Conservation (phyloP, 2,797 vertebrate genomes). For the Mionectes olivaceus region DNA sequence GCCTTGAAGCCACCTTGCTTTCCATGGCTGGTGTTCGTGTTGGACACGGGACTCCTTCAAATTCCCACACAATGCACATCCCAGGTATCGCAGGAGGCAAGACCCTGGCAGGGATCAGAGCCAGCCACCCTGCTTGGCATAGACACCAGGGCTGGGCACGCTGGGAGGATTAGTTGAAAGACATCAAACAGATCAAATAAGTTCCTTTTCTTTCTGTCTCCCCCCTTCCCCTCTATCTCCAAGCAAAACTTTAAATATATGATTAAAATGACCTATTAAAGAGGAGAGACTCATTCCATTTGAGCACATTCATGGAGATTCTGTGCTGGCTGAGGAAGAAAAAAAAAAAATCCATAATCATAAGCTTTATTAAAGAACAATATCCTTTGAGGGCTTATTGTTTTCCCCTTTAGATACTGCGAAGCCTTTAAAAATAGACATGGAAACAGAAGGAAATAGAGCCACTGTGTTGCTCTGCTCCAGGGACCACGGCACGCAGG, state of each 20-base stretch:
- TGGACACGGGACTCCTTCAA: rapidly evolving
- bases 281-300: slow-evolving; percentile 12
- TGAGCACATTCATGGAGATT: slow-evolving; percentile 20
- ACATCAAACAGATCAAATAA: background rate
- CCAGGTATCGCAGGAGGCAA: background rate
- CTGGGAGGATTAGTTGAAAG: rapidly evolving
- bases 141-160: rapidly evolving
- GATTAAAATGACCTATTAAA: slow-evolving; percentile 42
- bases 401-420: slow-evolving; percentile 18
- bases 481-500: background rate
- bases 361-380: slow-evolving; percentile 59
- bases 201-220: background rate
- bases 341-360: slow-evolving; percentile 56
- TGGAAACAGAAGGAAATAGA: slow-evolving; percentile 9
- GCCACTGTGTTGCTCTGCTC: background rate
- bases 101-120: rapidly evolving
- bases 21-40: rapidly evolving
- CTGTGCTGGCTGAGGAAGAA: background rate
- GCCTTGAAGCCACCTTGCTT: background rate
- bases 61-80: rapidly evolving
- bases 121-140: background rate
- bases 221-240: background rate
- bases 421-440: slow-evolving; percentile 37
- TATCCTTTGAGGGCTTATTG: slow-evolving; percentile 30
- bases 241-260: slow-evolving; percentile 28